Evolutionary conservation across 2,888 invertebrate species (phyloP).

Genomic region (Tetranychus truncatus): DNA sequence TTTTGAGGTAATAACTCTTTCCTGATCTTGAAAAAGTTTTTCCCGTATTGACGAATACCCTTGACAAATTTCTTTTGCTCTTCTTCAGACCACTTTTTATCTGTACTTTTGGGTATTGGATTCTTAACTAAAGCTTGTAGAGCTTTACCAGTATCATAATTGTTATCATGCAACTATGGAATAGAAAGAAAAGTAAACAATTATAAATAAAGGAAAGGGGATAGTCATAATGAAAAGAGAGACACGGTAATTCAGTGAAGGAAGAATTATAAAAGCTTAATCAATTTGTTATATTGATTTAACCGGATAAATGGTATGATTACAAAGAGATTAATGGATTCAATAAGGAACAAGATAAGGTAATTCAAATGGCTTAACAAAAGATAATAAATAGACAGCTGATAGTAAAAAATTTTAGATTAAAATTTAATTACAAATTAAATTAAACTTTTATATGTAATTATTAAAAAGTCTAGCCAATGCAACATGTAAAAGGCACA

Average conservation of each 20-base stretch:
- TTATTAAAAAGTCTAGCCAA: too few species aligned
- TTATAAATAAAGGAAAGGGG: background rate
- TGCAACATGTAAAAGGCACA: background rate
- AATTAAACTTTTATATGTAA: too few species aligned
- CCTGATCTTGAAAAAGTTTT: slow-evolving; percentile 92
- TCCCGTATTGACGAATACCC: slow-evolving; percentile 91
- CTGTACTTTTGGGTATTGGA: slow-evolving; percentile 87
- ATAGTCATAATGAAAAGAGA: background rate
- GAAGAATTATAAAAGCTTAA: slow-evolving; percentile 1
- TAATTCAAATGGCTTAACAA: too few species aligned
- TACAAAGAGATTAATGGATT: too few species aligned
- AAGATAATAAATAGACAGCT: too few species aligned
- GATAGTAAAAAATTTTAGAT: too few species aligned
- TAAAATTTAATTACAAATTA: too few species aligned
- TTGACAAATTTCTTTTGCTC: slow-evolving; percentile 95
- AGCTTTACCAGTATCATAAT: slow-evolving; percentile 89
- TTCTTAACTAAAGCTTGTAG: slow-evolving; percentile 88
- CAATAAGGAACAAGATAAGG: too few species aligned
- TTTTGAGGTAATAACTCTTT: slow-evolving; percentile 90
- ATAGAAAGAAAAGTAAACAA: background rate
- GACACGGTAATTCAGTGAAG: background rate
- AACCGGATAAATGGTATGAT: too few species aligned
- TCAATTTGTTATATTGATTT: background rate
- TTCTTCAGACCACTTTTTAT: slow-evolving; percentile 95
- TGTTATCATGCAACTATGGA: slow-evolving; percentile 61